Evolutionary conservation across 2,888 invertebrate genomes (phyloP).

Genomic region (Cantharis rustica): DNA sequence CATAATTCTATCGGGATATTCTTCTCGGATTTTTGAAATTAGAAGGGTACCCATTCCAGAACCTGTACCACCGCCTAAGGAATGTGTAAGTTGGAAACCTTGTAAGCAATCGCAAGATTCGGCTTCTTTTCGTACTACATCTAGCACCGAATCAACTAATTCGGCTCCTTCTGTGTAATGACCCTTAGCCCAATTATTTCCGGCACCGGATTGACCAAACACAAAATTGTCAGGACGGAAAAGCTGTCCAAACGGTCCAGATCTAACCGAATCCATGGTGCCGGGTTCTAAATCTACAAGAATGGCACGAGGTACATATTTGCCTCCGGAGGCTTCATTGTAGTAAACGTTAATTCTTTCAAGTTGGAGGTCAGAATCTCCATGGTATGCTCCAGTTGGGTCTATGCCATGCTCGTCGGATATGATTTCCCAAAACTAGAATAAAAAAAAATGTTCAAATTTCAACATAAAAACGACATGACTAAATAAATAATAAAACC

Average conservation of each 20-base stretch:
- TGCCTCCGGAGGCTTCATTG: slow-evolving; percentile 91
- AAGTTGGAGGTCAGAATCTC: slow-evolving; percentile 89
- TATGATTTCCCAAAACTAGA: slow-evolving; percentile 94
- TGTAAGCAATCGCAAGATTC: slow-evolving; percentile 92
- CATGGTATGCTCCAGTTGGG: slow-evolving; percentile 88
- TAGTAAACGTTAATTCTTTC: slow-evolving; percentile 96
- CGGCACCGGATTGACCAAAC: slow-evolving; percentile 86
- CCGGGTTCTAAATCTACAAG: slow-evolving; percentile 95
- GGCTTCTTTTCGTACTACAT: slow-evolving; percentile 83
- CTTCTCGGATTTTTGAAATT: slow-evolving; percentile 95
- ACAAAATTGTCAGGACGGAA: slow-evolving; percentile 96
- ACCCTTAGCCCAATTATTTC: slow-evolving; percentile 89
- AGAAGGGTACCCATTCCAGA: slow-evolving; percentile 94
- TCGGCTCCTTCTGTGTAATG: slow-evolving; percentile 94
- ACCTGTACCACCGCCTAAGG: slow-evolving; percentile 95
- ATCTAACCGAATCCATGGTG: slow-evolving; percentile 96
- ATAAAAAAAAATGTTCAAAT: slow-evolving; percentile 5
- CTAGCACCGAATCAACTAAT: slow-evolving; percentile 82
- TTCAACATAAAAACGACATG: background rate
- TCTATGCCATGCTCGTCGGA: slow-evolving; percentile 95
- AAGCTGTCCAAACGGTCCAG: slow-evolving; percentile 91
- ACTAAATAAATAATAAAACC: background rate
- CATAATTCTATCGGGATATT: slow-evolving; percentile 98
- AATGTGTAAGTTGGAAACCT: slow-evolving; percentile 95
- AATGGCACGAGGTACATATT: slow-evolving; percentile 93